Evolutionary conservation across 1,140 invertebrate species (phyloP), one percentile per base, ranked within the genome.

Genomic region (Potamilus streckersoni): DNA sequence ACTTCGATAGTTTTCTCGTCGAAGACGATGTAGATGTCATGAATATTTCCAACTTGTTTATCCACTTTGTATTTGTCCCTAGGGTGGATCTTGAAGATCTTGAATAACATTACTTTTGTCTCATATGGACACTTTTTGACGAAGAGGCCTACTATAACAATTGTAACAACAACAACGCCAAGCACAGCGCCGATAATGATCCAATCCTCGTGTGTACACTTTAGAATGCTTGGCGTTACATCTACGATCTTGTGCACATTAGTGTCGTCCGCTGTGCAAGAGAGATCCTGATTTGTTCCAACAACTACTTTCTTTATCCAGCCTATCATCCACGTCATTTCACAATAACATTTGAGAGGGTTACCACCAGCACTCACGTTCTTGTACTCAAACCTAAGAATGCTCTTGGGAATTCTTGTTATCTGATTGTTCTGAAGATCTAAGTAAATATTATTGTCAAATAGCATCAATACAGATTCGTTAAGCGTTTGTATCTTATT

Each of bases 111-210:
- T 57, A 83, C 82, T 75, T 83, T 83, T 12, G 82, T 83, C 62
- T 83, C 82, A 27, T 83, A 83, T 6, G 79, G 79, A 71, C 82
- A 83, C 38, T 79, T 31, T 76, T 78, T 81, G 23, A 78, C 82
- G 1, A 79, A 81, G 16, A 83, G 66, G 14, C 76, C 56, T 3
- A 74, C 69, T 38, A 55, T 75, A 56, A 79, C 65, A 1, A 83
- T 71, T 19, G 79, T 58, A 17, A 56, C 74, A 20, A 79, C 59
- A 8, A 79, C 60, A 17, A 79, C 49, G 3, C 63, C 71, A 8
- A 79, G n/a, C 1, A 71, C 65, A n/a, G 78, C 68, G 31, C 75
- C 70, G 13, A 80, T 56, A 17, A 73, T 74, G n/a, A 80, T 76
- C n/a, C 72, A 70, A 17, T 59, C 61, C 61, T 69, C 65, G 20